phyloP scores from a whole-genome alignment of 2,113 vertebrate species.

The Triplophysa rosa region DNA sequence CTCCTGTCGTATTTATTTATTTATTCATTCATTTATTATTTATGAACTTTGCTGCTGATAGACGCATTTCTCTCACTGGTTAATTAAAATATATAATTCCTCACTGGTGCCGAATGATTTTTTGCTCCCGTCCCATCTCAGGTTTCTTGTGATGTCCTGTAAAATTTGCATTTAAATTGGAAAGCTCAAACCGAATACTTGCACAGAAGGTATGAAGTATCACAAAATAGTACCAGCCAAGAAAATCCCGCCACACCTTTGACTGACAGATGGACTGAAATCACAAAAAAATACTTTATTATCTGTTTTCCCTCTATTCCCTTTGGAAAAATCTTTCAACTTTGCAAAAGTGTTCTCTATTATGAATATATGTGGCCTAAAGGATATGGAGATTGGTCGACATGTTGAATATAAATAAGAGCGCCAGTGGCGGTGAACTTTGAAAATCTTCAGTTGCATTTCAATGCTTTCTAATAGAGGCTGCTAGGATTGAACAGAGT shows the following conservation, averaged over 20 bases:
- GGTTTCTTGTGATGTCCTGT: conserved; percentile 50
- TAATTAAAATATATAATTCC: conserved; percentile 83
- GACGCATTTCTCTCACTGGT: conserved; percentile 64
- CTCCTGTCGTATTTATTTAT: conserved; percentile 69
- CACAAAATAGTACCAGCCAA: conserved; percentile 38
- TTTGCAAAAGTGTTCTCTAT: conserved; percentile 10
- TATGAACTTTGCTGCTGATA: conserved; percentile 64
- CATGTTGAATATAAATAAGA: conserved; percentile 39
- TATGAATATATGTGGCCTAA: conserved; percentile 21
- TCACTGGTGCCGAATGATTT: conserved; percentile 66
- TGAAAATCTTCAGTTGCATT: conserved; percentile 20
- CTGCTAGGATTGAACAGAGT: not conserved
- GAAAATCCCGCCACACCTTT: conserved; percentile 27
- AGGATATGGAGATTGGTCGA: conserved; percentile 20
- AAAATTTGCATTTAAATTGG: conserved; percentile 65
- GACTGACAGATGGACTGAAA: conserved; percentile 35
- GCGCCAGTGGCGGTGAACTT: conserved; percentile 2
- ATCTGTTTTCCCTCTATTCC: conserved; percentile 4
- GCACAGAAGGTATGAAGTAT: conserved; percentile 35
- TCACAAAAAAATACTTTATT: conserved; percentile 22
- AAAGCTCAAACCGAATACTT: conserved; percentile 47
- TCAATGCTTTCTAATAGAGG: conserved; percentile 13
- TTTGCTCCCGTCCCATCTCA: conserved; percentile 56
- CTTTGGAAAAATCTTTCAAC: conserved; percentile 12
- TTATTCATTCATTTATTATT: conserved; percentile 74